Evolutionary conservation across 2,797 vertebrate species (phyloP).

Genomic region (Simalia tracyae): DNA sequence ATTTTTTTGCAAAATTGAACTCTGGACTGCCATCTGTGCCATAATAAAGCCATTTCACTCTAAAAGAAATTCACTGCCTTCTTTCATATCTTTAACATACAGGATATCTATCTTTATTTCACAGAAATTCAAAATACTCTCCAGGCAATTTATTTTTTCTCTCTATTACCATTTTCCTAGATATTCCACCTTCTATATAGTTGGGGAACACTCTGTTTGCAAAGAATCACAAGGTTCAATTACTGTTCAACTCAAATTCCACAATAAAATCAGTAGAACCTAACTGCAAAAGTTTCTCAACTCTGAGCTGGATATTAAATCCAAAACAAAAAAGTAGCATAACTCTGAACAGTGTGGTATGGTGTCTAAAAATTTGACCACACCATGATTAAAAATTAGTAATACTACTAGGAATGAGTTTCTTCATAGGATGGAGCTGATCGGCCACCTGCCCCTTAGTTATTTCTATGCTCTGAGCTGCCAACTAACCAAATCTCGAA

Average conservation of each 20-base stretch:
- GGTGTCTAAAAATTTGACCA: too few relatives aligned
- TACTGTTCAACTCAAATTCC: neutral
- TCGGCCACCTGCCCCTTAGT: neutral
- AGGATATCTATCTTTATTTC: neutral
- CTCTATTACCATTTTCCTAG: neutral
- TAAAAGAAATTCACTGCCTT: neutral
- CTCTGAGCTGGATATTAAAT: neutral
- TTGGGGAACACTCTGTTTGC: neutral
- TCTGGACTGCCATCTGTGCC: neutral
- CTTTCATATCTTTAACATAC: neutral
- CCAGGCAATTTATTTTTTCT: neutral
- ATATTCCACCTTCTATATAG: neutral
- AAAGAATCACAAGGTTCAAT: neutral
- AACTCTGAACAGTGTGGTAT: neutral
- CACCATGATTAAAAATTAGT: neutral
- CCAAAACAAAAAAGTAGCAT: neutral
- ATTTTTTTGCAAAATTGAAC: neutral
- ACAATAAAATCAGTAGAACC: neutral
- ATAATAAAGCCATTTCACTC: neutral
- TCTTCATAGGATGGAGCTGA: neutral
- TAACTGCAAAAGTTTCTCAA: neutral
- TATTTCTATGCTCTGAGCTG: too few relatives aligned
- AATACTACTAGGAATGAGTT: neutral
- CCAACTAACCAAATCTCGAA: neutral
- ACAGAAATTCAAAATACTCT: neutral